Conservation (phyloP, 2,797 vertebrate species). For the Poliocrania exsul region DNA sequence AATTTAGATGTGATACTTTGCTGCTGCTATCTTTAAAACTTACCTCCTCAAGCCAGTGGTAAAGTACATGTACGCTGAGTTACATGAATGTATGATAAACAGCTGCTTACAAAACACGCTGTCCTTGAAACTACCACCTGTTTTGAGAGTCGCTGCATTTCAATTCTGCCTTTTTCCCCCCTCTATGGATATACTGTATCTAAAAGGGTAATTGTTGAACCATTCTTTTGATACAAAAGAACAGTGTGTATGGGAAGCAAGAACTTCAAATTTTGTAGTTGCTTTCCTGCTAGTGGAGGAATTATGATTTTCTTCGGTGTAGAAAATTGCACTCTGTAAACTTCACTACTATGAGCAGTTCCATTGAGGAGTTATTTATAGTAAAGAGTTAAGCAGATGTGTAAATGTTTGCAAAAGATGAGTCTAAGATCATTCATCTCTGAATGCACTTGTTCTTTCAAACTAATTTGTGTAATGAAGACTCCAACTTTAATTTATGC, state of each 20-base stretch:
- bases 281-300: neutral
- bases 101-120: neutral
- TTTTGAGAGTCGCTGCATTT: neutral
- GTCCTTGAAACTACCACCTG: neutral
- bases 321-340: neutral
- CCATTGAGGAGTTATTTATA: neutral
- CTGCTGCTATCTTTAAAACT: neutral
- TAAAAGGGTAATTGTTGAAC: neutral
- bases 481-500: neutral
- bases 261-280: neutral
- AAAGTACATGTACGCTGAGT: neutral
- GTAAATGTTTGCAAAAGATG: constrained; percentile 18
- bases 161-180: neutral
- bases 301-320: neutral
- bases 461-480: neutral
- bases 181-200: neutral
- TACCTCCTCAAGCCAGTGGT: neutral
- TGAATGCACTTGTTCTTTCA: neutral
- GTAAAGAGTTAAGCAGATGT: neutral
- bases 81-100: neutral
- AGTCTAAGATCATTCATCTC: neutral
- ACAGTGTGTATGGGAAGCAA: neutral
- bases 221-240: accelerated
- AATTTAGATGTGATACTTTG: neutral
- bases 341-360: neutral